Percentiles rank a stretch among this genome's conserved stretches.
These are phyloP conservation scores for Tenebrio molitor DNA, from an alignment of 1,140 invertebrate species.

Conservation along the genomic window DNA sequence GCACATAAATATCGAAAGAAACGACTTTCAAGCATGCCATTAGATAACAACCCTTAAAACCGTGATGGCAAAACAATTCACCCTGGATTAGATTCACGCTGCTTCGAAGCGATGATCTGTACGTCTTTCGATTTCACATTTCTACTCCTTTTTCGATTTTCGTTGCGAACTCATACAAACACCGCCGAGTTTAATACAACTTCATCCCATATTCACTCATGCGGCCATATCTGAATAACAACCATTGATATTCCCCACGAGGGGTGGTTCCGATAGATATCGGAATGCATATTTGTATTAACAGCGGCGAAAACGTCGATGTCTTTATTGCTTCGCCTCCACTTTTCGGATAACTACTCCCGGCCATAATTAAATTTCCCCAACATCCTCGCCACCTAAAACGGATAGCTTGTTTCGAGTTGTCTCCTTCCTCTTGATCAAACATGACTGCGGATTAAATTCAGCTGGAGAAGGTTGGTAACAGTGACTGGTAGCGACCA, in stretches of 20 bases:
- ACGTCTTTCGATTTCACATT: neutral
- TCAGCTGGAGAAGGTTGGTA: neutral
- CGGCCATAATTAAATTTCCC: constrained; percentile 6
- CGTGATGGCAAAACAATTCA: neutral
- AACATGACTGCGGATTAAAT: constrained; percentile 8
- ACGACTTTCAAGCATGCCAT: constrained; percentile 1
- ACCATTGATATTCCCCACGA: constrained; percentile 20
- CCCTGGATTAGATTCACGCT: too few species aligned
- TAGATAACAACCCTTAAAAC: neutral
- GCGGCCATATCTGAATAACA: constrained; percentile 20
- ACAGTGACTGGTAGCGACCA: neutral
- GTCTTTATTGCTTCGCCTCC: neutral
- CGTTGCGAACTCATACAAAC: neutral
- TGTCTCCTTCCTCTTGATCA: constrained; percentile 26
- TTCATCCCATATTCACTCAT: constrained; percentile 21
- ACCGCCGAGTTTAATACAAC: neutral
- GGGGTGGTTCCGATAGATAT: neutral
- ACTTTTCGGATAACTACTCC: constrained; percentile 12
- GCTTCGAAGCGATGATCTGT: too few species aligned
- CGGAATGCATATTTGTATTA: constrained; percentile 19
- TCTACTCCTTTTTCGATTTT: neutral
- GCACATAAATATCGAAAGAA: constrained; percentile 1
- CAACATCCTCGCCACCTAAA: neutral
- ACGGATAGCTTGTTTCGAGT: constrained; percentile 15
- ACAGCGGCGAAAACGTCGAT: neutral